Evolutionary conservation across 2,888 invertebrate species (phyloP), one percentile per base, ranked within the genome.

Genomic region (Dryocosmus kuriphilus): DNA sequence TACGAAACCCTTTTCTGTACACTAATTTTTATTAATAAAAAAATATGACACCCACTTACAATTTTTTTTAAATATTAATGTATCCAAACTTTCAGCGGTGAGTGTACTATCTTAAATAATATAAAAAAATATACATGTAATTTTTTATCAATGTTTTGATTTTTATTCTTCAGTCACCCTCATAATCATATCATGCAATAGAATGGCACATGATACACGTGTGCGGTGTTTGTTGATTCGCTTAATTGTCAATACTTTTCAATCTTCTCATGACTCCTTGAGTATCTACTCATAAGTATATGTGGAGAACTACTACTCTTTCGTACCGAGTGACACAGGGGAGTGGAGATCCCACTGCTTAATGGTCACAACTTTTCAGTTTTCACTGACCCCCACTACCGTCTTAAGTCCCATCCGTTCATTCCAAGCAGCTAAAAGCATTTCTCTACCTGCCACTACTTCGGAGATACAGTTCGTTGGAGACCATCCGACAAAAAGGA

Each of bases 391-490:
- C 86, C 85, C 88, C 87, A 85, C 89, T 83, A 4, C 14, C 19
- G 51, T 32, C 60, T 60, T 74, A 8, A 60, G 55, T 51, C 22
- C 75, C 74, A 27, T 75, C 32, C 75, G 78, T 77, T 79, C 82
- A 67, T 80, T 75, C 71, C 77, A 75, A 77, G 71, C 65, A 73
- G 75, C 76, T 77, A 74, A 85, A 86, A 86, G 76, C 88, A 88
- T 88, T 89, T 88, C 88, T 88, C 88, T 85, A 84, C 83, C 84
- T 86, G 86, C 82, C 83, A 82, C 79, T 82, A 83, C 82, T 83
- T 81, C 80, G 82, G 81, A 86, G 85, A 82, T 80, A 87, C 87
- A 88, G 88, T 87, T 86, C 83, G 84, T 85, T 82, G 83, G 81
- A 86, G 85, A 81, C 78, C 85, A 82, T 84, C 84, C 61, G 78